Evolutionary conservation across 1,140 invertebrate genomes (phyloP).

Genomic region (Cryptotermes secundus): DNA sequence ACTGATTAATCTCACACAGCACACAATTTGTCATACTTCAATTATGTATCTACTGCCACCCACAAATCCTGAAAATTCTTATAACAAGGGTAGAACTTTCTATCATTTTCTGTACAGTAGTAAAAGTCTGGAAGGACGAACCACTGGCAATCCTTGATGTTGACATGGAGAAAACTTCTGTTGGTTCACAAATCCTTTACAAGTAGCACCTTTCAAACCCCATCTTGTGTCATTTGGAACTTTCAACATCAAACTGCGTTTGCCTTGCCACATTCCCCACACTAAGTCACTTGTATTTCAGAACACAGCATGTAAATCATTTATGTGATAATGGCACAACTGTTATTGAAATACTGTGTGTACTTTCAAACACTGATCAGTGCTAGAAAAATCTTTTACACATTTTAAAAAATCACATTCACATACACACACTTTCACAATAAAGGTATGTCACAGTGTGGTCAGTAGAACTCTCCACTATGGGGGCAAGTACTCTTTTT

Average conservation of each 20-base stretch:
- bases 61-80: background rate
- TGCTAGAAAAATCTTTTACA: background rate
- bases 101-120: too few species aligned
- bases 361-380: background rate
- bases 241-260: background rate
- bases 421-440: background rate
- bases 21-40: background rate
- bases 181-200: background rate
- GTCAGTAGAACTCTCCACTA: background rate
- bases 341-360: background rate
- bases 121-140: background rate
- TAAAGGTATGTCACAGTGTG: background rate
- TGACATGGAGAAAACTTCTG: background rate
- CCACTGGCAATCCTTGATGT: background rate
- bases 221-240: conserved; percentile 16
- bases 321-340: background rate
- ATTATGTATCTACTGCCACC: background rate
- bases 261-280: background rate
- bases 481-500: background rate
- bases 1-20: background rate
- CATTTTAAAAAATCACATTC: conserved; percentile 20
- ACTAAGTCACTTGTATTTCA: background rate
- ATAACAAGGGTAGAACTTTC: background rate
- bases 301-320: background rate
- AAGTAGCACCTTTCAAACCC: background rate